Conservation (phyloP, 2,113 vertebrate genomes). For the Cervus canadensis region DNA sequence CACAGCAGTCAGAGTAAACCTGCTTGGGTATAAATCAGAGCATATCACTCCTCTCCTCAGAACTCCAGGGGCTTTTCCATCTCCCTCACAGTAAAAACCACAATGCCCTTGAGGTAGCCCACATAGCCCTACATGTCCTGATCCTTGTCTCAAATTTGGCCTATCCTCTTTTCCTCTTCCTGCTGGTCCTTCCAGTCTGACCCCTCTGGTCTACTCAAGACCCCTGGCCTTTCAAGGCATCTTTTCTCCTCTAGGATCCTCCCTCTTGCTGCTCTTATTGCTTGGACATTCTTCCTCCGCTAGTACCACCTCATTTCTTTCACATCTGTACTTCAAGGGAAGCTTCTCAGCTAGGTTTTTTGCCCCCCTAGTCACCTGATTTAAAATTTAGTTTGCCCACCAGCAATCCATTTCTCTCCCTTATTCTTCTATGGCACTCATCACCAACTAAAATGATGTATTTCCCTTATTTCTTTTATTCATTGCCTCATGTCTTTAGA, state of each 20-base stretch:
- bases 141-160: background rate
- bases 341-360: background rate
- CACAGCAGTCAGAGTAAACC: background rate
- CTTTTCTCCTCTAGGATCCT: background rate
- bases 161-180: background rate
- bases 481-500: background rate
- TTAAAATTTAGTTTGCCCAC: background rate
- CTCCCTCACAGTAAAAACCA: background rate
- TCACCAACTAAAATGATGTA: background rate
- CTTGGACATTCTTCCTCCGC: background rate
- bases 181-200: background rate
- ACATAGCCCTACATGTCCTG: no score
- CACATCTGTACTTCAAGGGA: background rate
- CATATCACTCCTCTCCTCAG: background rate
- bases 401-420: background rate
- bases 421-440: background rate
- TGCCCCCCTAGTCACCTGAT: background rate
- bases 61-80: background rate
- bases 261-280: background rate
- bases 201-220: no score
- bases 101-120: background rate
- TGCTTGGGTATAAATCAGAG: background rate
- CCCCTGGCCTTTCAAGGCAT: background rate
- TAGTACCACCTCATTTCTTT: background rate
- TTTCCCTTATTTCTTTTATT: background rate